Base-by-base conservation (phyloP, 2,113 vertebrate species). In the Myiozetetes cayanensis region DNA sequence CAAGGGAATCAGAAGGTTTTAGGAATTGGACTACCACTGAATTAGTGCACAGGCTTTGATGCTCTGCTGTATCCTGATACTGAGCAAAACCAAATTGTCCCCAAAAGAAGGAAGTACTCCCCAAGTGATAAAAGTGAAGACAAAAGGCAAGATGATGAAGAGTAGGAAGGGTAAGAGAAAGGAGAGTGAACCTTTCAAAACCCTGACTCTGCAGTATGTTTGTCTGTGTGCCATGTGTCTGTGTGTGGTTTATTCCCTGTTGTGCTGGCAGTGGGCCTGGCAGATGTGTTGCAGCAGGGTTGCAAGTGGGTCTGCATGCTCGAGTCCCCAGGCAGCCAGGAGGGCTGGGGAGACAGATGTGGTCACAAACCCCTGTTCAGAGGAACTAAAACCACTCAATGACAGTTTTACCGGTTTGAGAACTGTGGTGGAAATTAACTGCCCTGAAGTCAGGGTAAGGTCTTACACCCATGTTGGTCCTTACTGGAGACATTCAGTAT, bases 201-300 rank as follows among this genome's bases (percentile, higher is more conserved):
- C 18, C 7, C 7, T 0, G 0, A 6, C 15, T 76, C 73, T 59
- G 53, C 6, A 21, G 12, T 0, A 0, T 2, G 9, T 28, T 21
- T 14, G 2, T 59, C 37, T 70, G 28, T 65, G 17, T 80, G 55
- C 31, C 6, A 0, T 39, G 30, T 25, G 15, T 19, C 33, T 67
- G 8, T 0, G 0, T 6, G 47, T 44, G 11, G 20, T 85, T 46
- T 80, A 25, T 14, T 72, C 53, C 12, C 21, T 2, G 3, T 1
- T 37, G 28, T 58, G 56, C 67, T 92, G 8, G 14, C 23, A 27
- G 21, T 31, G 62, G 24, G 52, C 14, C 12, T 4, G 2, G n/a
- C 52, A 85, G 27, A 31, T 21, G 20, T 24, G 31, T 50, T 5
- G 1, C 31, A 47, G 13, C 71, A 37, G 7, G 4, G 8, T 4